Evolutionary conservation across 2,113 vertebrate species (phyloP), one percentile per base, ranked within the genome.

Genomic region (Chlorocebus sabaeus): DNA sequence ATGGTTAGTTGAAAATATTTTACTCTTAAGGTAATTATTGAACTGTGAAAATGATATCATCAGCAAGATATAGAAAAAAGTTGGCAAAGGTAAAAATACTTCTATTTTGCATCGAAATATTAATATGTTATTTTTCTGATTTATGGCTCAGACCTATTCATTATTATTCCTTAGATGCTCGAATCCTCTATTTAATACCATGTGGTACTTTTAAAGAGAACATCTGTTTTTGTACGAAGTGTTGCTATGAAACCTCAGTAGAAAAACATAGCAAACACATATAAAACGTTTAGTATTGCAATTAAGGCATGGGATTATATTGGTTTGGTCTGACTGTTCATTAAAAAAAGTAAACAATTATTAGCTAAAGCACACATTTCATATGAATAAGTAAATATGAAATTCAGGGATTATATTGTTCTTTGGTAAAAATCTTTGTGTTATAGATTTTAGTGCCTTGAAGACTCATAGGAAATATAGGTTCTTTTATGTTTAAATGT

Each of bases 361-460:
- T 16, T 67, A 78, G 12, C 8, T 88, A 82, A 75, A n/a, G 8
- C 20, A 93, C 14, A 35, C 3, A 67, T 45, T 84, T 89, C 52
- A 93, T 27, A 73, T 95, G 30, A 16, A 67, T 8, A 67, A 8
- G 13, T 88, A 45, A 45, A 89, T 70, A 86, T 3, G 89, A 52
- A 83, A 91, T 52, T 80, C 40, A 67, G 32, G 75, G 13, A 43
- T 55, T 94, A 75, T 90, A n/a, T 90, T 95, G 45, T 82, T 91
- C 43, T 89, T 94, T 94, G 52, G 9, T 80, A 68, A 90, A 68
- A 93, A 82, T 89, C 13, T 96, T 94, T 89, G 86, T 86, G 94
- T 89, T 84, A 90, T 84, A 72, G 27, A 98, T 95, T 96, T 79
- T 50, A 90, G 18, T 3, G 18, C 25, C 32, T 86, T 94, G 45